A percentile compares a stretch with the other conserved stretches of the same genome.
These are phyloP conservation scores for Lutraria rhynchaena DNA, from an alignment of 1,140 invertebrate species.

Conservation along the genomic window DNA sequence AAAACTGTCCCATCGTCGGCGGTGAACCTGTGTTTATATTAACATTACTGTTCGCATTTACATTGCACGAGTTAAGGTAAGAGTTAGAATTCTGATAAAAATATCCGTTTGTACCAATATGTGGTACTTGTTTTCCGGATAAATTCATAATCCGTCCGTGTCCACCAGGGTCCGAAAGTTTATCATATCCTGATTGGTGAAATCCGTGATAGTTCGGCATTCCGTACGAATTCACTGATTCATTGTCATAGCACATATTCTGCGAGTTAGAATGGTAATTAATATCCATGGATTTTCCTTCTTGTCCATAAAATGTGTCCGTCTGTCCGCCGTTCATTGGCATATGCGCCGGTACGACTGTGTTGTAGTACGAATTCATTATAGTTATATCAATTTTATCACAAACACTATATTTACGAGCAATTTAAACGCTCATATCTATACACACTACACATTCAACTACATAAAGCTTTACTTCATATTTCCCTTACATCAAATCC, in stretches of 20 bases:
- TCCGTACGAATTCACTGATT: slow-evolving; percentile 37
- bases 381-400: slow-evolving; percentile 27
- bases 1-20: slow-evolving; percentile 26
- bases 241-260: slow-evolving; percentile 53
- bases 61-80: slow-evolving; percentile 56
- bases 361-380: slow-evolving; percentile 60
- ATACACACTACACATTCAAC: slow-evolving; percentile 20
- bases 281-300: slow-evolving; percentile 49
- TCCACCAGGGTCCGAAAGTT: slow-evolving; percentile 16
- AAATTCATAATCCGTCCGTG: slow-evolving; percentile 43
- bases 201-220: slow-evolving; percentile 42
- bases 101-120: slow-evolving; percentile 29
- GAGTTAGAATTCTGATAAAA: slow-evolving; percentile 51
- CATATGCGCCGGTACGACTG: slow-evolving; percentile 58
- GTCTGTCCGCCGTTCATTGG: slow-evolving; percentile 47
- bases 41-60: slow-evolving; percentile 39
- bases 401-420: slow-evolving; percentile 44
- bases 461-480: slow-evolving; percentile 34
- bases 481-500: slow-evolving; percentile 45
- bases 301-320: slow-evolving; percentile 45
- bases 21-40: slow-evolving; percentile 33
- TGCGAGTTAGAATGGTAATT: slow-evolving; percentile 35
- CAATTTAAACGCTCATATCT: slow-evolving; percentile 33
- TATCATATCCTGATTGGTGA: slow-evolving; percentile 53
- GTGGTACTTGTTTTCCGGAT: slow-evolving; percentile 38